Evolutionary conservation across 2,797 vertebrate genomes (phyloP).

Genomic region (Mus minutoides): DNA sequence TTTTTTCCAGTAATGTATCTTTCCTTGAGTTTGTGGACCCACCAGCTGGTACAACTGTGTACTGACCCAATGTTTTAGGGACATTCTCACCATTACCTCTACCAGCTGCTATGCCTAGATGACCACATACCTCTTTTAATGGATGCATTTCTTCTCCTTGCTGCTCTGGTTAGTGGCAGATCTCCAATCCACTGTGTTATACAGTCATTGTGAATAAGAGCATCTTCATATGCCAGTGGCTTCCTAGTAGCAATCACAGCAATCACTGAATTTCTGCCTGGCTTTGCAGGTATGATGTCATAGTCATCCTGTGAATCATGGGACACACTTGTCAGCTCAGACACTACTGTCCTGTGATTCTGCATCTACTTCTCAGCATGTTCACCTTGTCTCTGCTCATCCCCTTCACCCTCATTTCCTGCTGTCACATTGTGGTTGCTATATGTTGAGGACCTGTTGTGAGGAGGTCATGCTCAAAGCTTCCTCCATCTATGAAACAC

Average conservation of each 20-base stretch:
- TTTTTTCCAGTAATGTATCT: constrained; percentile 64
- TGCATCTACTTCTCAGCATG: not conserved
- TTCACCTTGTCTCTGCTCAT: not conserved
- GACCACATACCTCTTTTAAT: constrained; percentile 40
- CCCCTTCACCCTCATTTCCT: constrained; percentile 21
- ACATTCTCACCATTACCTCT: constrained; percentile 35
- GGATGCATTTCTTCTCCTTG: constrained; percentile 58
- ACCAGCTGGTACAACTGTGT: constrained; percentile 21
- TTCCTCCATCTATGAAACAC: not conserved
- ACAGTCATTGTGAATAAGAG: not conserved
- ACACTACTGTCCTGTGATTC: constrained; percentile 4
- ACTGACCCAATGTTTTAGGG: constrained; percentile 52
- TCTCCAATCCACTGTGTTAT: not conserved
- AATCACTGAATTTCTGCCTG: not conserved
- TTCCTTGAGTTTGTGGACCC: constrained; percentile 63
- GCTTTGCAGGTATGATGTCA: not conserved
- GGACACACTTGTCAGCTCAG: not conserved
- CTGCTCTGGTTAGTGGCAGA: constrained; percentile 47
- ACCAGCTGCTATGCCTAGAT: constrained; percentile 11
- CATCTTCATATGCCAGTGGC: not conserved
- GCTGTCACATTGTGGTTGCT: not conserved
- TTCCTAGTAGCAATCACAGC: not conserved
- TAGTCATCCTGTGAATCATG: not conserved
- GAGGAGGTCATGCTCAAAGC: not conserved
- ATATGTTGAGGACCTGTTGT: not conserved